Evolutionary conservation across 1,140 invertebrate species (phyloP).

Genomic region (Papilio glaucus): DNA sequence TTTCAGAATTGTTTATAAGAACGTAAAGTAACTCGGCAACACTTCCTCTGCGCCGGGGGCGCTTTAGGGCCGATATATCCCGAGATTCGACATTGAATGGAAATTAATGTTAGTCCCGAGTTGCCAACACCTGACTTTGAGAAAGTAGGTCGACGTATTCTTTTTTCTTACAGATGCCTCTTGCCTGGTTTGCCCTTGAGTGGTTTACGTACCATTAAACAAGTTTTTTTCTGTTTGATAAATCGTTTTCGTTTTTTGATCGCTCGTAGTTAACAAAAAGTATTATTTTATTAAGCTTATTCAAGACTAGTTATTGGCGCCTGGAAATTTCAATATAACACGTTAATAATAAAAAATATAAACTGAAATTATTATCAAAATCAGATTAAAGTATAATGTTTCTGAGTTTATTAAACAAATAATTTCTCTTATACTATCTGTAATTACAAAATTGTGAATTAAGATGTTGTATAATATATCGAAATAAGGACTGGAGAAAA

Average conservation of each 20-base stretch:
- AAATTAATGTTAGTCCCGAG: constrained; percentile 64
- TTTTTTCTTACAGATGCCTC: constrained; percentile 41
- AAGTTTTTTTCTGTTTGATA: constrained; percentile 30
- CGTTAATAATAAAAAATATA: too few species aligned
- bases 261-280: not conserved
- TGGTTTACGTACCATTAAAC: constrained; percentile 41
- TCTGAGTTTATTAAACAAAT: too few species aligned
- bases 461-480: too few species aligned
- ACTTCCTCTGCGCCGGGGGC: constrained; percentile 26
- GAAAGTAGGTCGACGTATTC: constrained; percentile 50
- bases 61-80: constrained; percentile 53
- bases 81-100: constrained; percentile 61
- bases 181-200: constrained; percentile 44
- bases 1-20: constrained; percentile 20
- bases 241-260: not conserved
- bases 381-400: too few species aligned
- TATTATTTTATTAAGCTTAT: too few species aligned
- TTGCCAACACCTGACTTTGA: constrained; percentile 59
- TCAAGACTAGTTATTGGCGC: too few species aligned
- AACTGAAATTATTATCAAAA: too few species aligned
- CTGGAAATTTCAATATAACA: too few species aligned
- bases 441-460: too few species aligned
- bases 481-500: too few species aligned
- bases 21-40: not conserved
- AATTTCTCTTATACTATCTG: too few species aligned